Percentiles rank a stretch among this genome's conserved stretches.
phyloP scores from a whole-genome alignment of 1,140 invertebrate species.

The Gonatopus flavifemur region DNA sequence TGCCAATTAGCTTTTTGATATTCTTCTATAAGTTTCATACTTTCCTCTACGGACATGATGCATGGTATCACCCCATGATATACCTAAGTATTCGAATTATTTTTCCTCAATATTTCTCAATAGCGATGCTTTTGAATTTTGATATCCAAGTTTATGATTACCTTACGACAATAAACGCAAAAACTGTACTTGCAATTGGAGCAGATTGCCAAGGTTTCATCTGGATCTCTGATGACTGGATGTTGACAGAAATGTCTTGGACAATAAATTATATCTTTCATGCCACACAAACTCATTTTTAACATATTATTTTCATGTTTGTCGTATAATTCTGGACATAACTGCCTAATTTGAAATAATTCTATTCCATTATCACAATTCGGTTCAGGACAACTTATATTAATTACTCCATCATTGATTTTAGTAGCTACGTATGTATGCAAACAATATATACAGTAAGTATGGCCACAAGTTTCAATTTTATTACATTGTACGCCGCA shows the following conservation, averaged over 20 bases:
- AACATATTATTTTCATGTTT: conserved; percentile 64
- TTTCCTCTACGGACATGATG: conserved; percentile 8
- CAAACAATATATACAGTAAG: conserved; percentile 28
- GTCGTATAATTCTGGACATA: conserved; percentile 57
- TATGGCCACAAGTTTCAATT: conserved; percentile 23
- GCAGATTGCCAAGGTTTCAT: conserved; percentile 59
- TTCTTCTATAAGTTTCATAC: conserved; percentile 16
- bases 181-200: conserved; percentile 62
- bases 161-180: conserved; percentile 63
- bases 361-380: conserved; percentile 14
- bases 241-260: conserved; percentile 62
- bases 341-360: conserved; percentile 26
- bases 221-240: conserved; percentile 55
- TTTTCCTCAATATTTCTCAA: no score
- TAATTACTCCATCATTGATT: conserved; percentile 15
- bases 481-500: conserved; percentile 20
- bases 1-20: conserved; percentile 14
- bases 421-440: conserved; percentile 13
- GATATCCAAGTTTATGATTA: no score
- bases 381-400: conserved; percentile 20
- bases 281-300: conserved; percentile 56
- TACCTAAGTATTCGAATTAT: no score
- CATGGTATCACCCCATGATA: conserved; percentile 32
- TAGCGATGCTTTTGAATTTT: no score
- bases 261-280: conserved; percentile 64